Evolutionary conservation across 1,140 invertebrate genomes (phyloP).

Genomic region (Zaprionus davidi): DNA sequence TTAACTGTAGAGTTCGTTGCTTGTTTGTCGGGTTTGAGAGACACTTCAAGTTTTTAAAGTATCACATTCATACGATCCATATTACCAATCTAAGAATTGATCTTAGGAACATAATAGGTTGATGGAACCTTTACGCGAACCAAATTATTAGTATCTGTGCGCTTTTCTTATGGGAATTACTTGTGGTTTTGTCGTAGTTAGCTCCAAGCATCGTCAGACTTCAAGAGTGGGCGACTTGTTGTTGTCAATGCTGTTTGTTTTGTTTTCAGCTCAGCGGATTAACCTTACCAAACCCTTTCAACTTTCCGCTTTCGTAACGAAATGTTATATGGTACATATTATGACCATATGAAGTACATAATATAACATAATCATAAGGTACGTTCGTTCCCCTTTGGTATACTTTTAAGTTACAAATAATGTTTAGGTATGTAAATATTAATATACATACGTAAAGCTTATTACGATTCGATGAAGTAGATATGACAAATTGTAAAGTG

Average conservation of each 20-base stretch:
- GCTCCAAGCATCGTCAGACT: not conserved
- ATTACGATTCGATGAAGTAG: not conserved
- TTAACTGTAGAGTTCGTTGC: no score
- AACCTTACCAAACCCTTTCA: conserved; percentile 40
- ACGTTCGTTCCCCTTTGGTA: conserved; percentile 1
- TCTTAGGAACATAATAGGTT: not conserved
- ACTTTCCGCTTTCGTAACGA: conserved; percentile 38
- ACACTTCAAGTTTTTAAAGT: no score
- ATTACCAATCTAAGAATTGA: not conserved
- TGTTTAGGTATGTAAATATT: no score
- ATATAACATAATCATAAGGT: conserved; percentile 31
- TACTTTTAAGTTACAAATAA: no score
- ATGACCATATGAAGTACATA: not conserved
- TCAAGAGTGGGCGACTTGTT: not conserved
- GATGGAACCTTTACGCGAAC: no score
- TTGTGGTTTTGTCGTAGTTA: not conserved
- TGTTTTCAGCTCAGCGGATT: conserved; percentile 27
- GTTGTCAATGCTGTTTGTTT: conserved; percentile 27
- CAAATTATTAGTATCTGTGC: not conserved
- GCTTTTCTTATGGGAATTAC: no score
- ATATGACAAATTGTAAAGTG: conserved; percentile 45
- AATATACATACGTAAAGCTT: not conserved
- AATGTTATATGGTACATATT: conserved; percentile 34
- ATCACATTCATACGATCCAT: no score
- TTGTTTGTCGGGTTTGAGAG: no score